These are phyloP conservation scores for Perizoma affinitatum DNA, from an alignment of 2,888 invertebrate genomes.

Conservation along the genomic window DNA sequence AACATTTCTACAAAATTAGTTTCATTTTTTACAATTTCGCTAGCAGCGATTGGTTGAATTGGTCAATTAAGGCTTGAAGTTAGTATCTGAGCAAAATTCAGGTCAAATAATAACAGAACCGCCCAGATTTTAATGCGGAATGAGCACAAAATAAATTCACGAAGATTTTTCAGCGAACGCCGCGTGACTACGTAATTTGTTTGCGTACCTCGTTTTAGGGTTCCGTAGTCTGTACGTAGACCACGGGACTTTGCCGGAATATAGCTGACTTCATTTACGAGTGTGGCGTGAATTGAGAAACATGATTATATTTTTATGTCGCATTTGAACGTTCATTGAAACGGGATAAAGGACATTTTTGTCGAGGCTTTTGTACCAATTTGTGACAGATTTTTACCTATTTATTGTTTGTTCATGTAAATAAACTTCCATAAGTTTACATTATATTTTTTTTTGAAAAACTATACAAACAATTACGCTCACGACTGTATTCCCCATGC, in stretches of 20 bases:
- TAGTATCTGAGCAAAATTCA: slow-evolving; percentile 26
- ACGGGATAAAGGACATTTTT: slow-evolving; percentile 7
- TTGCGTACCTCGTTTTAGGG: slow-evolving; percentile 49
- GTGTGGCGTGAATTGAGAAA: slow-evolving; percentile 32
- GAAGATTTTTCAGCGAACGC: slow-evolving; percentile 70
- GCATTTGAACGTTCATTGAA: slow-evolving; percentile 32
- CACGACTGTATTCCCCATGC: too few relatives aligned
- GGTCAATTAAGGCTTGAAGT: slow-evolving; percentile 15
- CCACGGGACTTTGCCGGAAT: slow-evolving; percentile 29
- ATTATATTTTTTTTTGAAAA: too few relatives aligned
- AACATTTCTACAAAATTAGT: too few relatives aligned
- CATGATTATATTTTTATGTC: slow-evolving; percentile 37
- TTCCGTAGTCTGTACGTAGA: slow-evolving; percentile 36
- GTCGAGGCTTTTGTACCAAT: too few relatives aligned
- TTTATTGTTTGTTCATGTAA: too few relatives aligned
- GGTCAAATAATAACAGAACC: slow-evolving; percentile 61
- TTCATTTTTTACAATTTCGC: slow-evolving; percentile 9
- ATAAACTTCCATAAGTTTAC: too few relatives aligned
- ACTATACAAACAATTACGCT: too few relatives aligned
- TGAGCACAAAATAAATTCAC: slow-evolving; percentile 67
- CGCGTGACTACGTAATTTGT: slow-evolving; percentile 66
- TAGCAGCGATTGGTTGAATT: slow-evolving; percentile 15
- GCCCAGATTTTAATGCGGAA: slow-evolving; percentile 62
- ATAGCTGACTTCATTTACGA: slow-evolving; percentile 37
- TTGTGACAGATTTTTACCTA: too few relatives aligned